Conservation (phyloP, 2,888 invertebrate genomes). For the Heliothis peltigera region DNA sequence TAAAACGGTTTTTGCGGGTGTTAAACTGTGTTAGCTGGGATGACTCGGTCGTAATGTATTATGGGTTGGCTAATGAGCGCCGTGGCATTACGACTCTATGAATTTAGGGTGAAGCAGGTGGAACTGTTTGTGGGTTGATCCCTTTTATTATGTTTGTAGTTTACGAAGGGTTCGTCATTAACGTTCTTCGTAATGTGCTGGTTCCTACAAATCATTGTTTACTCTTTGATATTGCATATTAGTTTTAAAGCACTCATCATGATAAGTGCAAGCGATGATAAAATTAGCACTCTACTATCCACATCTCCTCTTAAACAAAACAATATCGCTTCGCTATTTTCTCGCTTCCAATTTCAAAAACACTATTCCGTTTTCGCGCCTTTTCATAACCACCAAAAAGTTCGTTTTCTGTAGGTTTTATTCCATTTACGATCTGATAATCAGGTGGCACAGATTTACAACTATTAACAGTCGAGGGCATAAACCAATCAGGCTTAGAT, state of each 20-base stretch:
- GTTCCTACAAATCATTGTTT: no score
- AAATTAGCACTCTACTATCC: no score
- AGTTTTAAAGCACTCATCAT: neutral
- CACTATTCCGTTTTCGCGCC: neutral
- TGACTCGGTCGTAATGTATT: conserved; percentile 55
- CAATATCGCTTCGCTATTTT: no score
- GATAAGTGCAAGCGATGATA: neutral
- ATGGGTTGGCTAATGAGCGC: conserved; percentile 42
- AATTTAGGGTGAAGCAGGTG: conserved; percentile 22
- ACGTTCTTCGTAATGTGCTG: neutral
- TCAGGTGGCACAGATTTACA: conserved; percentile 20
- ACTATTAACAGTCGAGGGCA: conserved; percentile 6
- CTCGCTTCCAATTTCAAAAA: conserved; percentile 19
- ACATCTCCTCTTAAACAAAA: neutral
- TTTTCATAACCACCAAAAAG: neutral
- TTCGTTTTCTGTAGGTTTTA: neutral
- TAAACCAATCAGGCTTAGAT: conserved; percentile 20
- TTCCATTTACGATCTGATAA: conserved; percentile 6
- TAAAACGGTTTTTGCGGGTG: conserved; percentile 58
- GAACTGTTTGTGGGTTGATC: neutral
- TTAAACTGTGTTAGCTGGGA: conserved; percentile 40
- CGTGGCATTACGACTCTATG: conserved; percentile 33
- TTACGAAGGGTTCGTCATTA: neutral
- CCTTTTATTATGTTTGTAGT: neutral
- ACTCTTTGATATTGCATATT: neutral